Percentiles rank a stretch among this genome's conserved stretches.
Evolutionary conservation across 2,113 vertebrate genomes (phyloP).

Genomic region (Megaceryle torquata): DNA sequence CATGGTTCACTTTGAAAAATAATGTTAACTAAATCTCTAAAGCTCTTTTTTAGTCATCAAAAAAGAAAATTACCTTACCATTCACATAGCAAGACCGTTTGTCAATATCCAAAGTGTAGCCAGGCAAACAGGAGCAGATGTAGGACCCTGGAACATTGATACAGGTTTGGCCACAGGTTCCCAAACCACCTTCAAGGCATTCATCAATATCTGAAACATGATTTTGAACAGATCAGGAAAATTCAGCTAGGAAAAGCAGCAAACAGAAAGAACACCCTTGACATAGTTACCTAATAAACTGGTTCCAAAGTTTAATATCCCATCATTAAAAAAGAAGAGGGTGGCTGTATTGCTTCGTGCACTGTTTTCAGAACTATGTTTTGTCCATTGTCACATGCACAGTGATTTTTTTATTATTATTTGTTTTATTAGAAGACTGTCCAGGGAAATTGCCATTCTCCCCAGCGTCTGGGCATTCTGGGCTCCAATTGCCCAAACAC

Average conservation of each 20-base stretch:
- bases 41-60: background rate
- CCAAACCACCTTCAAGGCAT: constrained; percentile 58
- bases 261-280: background rate
- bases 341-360: background rate
- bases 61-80: background rate
- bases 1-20: background rate
- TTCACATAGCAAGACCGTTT: constrained; percentile 45
- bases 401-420: background rate
- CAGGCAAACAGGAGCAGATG: constrained; percentile 52
- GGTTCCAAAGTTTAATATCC: background rate
- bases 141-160: constrained; percentile 62
- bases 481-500: background rate
- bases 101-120: constrained; percentile 56
- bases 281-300: background rate
- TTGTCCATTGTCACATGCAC: background rate
- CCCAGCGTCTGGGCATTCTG: background rate
- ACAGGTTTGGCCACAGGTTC: constrained; percentile 63
- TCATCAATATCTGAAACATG: constrained; percentile 64
- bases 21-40: background rate
- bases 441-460: background rate
- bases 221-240: background rate
- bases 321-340: background rate
- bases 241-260: background rate
- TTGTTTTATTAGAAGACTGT: background rate
- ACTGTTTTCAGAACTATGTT: background rate